phyloP scores from a whole-genome alignment of 2,113 vertebrate species.

The Galbula dea region DNA sequence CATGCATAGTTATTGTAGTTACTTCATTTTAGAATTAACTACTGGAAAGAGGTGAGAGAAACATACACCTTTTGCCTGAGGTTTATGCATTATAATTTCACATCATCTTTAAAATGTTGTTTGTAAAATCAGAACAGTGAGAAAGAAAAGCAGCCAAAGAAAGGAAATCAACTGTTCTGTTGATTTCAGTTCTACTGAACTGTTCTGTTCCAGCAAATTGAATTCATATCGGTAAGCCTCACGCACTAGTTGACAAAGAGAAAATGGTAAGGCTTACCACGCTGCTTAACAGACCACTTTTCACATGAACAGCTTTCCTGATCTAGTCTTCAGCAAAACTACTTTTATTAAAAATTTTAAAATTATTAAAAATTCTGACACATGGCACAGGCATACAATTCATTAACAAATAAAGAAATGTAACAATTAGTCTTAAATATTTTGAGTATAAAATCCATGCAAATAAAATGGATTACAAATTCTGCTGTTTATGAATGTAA shows the following conservation, averaged over 20 bases:
- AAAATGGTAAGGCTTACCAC: neutral
- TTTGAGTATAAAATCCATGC: neutral
- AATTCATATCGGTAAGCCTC: slow-evolving; percentile 18
- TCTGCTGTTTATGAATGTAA: neutral
- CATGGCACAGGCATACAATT: neutral
- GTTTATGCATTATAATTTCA: neutral
- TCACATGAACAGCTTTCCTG: neutral
- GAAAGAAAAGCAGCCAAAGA: neutral
- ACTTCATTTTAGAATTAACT: slow-evolving; percentile 49
- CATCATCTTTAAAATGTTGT: neutral
- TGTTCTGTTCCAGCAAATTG: neutral
- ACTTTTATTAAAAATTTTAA: too few relatives aligned
- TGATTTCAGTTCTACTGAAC: too few relatives aligned
- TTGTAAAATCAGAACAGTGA: neutral
- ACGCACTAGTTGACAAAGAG: neutral
- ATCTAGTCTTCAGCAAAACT: too few relatives aligned
- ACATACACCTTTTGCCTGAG: neutral
- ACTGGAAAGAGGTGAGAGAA: neutral
- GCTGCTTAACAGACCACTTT: neutral
- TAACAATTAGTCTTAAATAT: neutral
- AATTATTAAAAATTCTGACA: too few relatives aligned
- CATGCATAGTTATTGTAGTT: neutral
- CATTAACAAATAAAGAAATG: neutral
- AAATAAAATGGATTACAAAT: neutral
- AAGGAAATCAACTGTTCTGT: neutral